Conservation (phyloP, 2,888 invertebrate genomes). For the Chrysolina americana region DNA sequence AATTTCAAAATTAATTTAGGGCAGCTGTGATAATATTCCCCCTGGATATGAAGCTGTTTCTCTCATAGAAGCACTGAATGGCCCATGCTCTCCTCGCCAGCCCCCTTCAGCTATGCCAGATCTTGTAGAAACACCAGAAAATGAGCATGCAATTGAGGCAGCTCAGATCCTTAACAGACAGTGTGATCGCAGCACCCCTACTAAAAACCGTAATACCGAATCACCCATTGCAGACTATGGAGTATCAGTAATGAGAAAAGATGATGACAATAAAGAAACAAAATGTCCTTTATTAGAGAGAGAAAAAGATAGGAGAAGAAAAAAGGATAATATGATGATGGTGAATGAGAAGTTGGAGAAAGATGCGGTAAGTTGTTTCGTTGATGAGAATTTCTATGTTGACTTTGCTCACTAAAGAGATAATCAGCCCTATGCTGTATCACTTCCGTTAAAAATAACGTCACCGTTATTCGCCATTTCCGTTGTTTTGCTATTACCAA, state of each 20-base stretch:
- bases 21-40: conserved; percentile 88
- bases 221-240: conserved; percentile 74
- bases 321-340: conserved; percentile 71
- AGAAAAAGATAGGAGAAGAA: conserved; percentile 57
- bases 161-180: conserved; percentile 78
- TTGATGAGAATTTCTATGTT: too few species aligned
- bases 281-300: conserved; percentile 66
- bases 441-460: too few species aligned
- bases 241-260: conserved; percentile 80
- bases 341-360: conserved; percentile 74
- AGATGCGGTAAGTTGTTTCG: conserved; percentile 63
- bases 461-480: too few species aligned
- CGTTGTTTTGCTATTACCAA: too few species aligned
- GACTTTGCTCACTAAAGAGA: too few species aligned
- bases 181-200: conserved; percentile 70
- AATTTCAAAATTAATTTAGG: conserved; percentile 66
- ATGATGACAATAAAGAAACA: conserved; percentile 73
- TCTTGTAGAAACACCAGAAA: conserved; percentile 74
- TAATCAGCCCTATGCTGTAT: too few species aligned
- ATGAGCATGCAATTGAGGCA: conserved; percentile 78
- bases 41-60: conserved; percentile 95
- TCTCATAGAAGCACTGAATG: conserved; percentile 95
- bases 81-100: conserved; percentile 79
- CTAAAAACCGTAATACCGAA: conserved; percentile 65
- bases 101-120: conserved; percentile 69